phyloP scores from a whole-genome alignment of 2,888 invertebrate genomes.

The Poecilus cupreus region DNA sequence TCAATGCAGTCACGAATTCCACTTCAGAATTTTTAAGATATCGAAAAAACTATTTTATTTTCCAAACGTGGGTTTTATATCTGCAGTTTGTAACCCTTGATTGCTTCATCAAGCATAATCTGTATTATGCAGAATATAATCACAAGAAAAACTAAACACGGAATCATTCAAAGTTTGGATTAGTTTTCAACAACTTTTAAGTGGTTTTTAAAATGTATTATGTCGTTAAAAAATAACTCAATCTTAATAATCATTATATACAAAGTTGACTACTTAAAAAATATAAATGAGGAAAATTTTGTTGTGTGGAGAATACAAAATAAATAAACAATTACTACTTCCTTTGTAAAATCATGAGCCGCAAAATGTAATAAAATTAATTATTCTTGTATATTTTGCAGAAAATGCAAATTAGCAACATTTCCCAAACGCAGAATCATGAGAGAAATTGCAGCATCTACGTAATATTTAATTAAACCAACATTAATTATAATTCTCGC shows the following conservation, averaged over 20 bases:
- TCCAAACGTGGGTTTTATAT: not conserved
- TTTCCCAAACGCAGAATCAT: not conserved
- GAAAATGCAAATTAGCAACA: no score
- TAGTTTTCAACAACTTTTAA: slow-evolving; percentile 25
- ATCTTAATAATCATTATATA: not conserved
- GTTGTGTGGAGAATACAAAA: no score
- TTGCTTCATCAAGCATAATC: slow-evolving; percentile 27
- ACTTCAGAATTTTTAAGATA: slow-evolving; percentile 25
- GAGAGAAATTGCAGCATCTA: not conserved
- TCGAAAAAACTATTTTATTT: slow-evolving; percentile 35
- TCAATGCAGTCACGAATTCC: slow-evolving; percentile 19
- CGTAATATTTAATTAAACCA: not conserved
- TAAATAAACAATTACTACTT: no score
- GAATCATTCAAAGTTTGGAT: slow-evolving; percentile 10
- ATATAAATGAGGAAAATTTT: no score
- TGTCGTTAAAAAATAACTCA: not conserved
- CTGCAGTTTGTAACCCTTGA: not conserved
- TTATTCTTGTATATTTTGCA: no score
- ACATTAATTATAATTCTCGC: not conserved
- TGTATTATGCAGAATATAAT: slow-evolving; percentile 11
- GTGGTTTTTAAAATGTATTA: slow-evolving; percentile 12
- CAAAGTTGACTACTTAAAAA: no score
- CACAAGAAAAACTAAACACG: slow-evolving; percentile 7
- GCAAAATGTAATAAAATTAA: no score
- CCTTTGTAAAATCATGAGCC: no score